Evolutionary conservation across 2,113 vertebrate genomes (phyloP), one percentile per base, ranked within the genome.

Genomic region (Cheirogaleus medius): DNA sequence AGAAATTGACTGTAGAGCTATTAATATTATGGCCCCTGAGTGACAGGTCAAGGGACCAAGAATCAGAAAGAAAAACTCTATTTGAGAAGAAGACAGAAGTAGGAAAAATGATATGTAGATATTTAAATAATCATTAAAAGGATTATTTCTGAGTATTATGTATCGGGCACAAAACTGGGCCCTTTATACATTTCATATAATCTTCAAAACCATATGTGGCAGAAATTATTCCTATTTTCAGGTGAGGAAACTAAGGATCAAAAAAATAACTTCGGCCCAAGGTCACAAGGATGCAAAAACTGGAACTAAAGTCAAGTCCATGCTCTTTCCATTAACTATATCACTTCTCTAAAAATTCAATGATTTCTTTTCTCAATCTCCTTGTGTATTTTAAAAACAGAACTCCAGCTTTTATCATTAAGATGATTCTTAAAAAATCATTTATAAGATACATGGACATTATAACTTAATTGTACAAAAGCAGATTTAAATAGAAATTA

Each of bases 211-310:
- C 4, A 1, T n/a, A 76, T 27, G 20, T 87, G 32, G 39, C 39
- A 94, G 32, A 87, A 90, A 49, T 87, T 11, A 89, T 56, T 87
- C n/a, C 27, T 90, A 34, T 69, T 54, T 88, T 78, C 64, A 90
- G 42, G 27, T 52, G 8, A 96, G 63, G 12, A 96, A 87, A 92
- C 17, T 60, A 27, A 69, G 29, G 15, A 47, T 56, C 18, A 97
- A 81, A 91, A 54, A 81, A 91, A 44, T 64, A 64, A 58, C 64
- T 73, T 85, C 5, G 29, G 27, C 27, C 56, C 34, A 49, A 91
- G 60, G 37, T 56, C 52, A 84, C 47, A 42, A 60, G 13, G 66
- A 86, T 64, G 2, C 91, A 42, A 89, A 96, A 90, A 87, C 44
- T 42, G 52, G 63, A 95, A 84, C 13, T 64, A 68, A 44, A 63